Evolutionary conservation across 1,140 invertebrate genomes (phyloP), one percentile per base, ranked within the genome.

Genomic region (Branchinecta lindahli): DNA sequence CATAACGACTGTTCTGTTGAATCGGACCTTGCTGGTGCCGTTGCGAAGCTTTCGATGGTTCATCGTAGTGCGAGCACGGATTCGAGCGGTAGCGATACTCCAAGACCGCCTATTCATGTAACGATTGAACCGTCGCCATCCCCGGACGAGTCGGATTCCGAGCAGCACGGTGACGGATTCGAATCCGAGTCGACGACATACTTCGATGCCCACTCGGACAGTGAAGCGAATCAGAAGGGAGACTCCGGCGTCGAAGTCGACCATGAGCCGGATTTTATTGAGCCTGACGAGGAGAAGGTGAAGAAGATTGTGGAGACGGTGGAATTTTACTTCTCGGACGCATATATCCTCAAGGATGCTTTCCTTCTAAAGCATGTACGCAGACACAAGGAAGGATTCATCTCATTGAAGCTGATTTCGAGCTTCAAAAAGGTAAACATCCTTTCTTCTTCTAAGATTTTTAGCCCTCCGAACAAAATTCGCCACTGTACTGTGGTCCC

Each of bases 271-370:
- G 74, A 74, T 68, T 73, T 75, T 71, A 71, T 75, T 44, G 69
- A 74, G 10, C 74, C 75, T 52, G 74, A 75, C 68, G 72, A 75
- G 20, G 71, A 75, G 61, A 67, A 70, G 44, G 71, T 74, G 67
- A 68, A 66, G 12, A 71, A 72, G 44, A 91, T 93, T 71, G 85
- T 90, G 52, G 82, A 86, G 52, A 89, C 92, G 77, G 91, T 94
- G 8, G 91, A 94, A 80, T 94, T 90, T 77, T 96, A 96, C 79
- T 96, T 97, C 78, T 93, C 91, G 70, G 92, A 96, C 78, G 90
- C 88, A 18, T 94, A 94, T 77, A 92, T 97, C 71, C 85, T 91
- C 1, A 96, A 95, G 79, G 93, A 97, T 77, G 92, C 93, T 3
- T 97, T 97, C 79, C 80, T 97, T 7, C 78, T 96, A 46, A 97